phyloP scores from a whole-genome alignment of 2,888 invertebrate species.

The Plebejus anna region DNA sequence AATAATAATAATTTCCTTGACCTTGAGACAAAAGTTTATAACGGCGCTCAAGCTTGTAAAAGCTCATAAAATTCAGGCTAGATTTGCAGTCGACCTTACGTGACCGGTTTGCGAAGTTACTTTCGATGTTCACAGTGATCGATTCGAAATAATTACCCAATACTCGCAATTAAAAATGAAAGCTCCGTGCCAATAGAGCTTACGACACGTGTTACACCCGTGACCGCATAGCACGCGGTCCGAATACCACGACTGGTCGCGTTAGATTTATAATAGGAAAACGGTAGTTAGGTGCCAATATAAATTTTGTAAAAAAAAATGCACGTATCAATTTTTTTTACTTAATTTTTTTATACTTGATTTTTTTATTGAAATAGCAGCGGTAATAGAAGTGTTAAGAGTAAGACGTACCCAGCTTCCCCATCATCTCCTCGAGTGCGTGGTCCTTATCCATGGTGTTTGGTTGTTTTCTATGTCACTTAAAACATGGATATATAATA shows the following conservation, averaged over 20 bases:
- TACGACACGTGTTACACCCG: conserved; percentile 37
- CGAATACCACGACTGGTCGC: neutral
- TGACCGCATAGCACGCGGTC: conserved; percentile 32
- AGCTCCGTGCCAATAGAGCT: conserved; percentile 31
- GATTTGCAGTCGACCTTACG: conserved; percentile 14
- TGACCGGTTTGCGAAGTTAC: conserved; percentile 15
- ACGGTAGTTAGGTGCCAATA: neutral
- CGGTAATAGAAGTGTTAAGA: neutral
- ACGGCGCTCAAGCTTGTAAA: neutral
- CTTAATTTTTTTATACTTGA: conserved; percentile 10
- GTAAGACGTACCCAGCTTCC: conserved; percentile 81
- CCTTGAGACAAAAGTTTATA: neutral
- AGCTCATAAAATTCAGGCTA: neutral
- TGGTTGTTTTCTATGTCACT: conserved; percentile 54
- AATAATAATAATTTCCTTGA: neutral
- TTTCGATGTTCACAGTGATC: conserved; percentile 15
- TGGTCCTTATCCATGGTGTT: conserved; percentile 81
- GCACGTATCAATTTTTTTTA: neutral
- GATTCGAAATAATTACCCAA: conserved; percentile 4
- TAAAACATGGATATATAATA: conserved; percentile 60
- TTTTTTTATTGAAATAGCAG: neutral
- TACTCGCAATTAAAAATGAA: conserved; percentile 19
- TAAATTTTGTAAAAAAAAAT: too few species aligned
- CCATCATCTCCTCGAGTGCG: conserved; percentile 83
- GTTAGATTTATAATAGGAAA: neutral